Base-by-base conservation (phyloP, 1,140 invertebrate genomes). In the Ptiloglossa arizonensis region DNA sequence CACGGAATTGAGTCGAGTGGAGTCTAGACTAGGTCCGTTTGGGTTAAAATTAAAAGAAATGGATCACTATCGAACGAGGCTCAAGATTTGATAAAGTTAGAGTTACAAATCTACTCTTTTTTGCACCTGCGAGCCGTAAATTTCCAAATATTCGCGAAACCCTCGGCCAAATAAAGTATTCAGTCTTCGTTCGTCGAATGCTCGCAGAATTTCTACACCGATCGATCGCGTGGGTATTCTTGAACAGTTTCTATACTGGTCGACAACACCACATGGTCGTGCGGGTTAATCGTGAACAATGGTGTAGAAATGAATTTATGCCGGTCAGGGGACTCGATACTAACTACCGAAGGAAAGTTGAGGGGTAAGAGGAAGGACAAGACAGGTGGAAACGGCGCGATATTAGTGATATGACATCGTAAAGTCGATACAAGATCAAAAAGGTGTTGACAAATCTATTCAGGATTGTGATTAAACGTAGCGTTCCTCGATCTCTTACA, bases 271-370 rank as follows among this genome's bases (percentile, higher is more conserved):
- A 38, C 48, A 54, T 38, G 66, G 35, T 68, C 24, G 44, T 54
- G 27, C 44, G 41, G 54, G 17, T 32, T 71, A 32, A 70, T 71
- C 68, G 54, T 68, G 66, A 68, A 32, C 48, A 68, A 59, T 46
- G 24, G 27, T n/a, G 24, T 70, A 60, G 68, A 71, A 48, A 70
- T 17, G 27, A 71, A 48, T 71, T 17, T 17, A 35, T 19, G 48
- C 38, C 46, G 66, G 48, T 52, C 29, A 38, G 66, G 48, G 54
- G 66, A 54, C 48, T 54, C 50, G 66, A 35, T 68, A 54, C n/a
- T 32, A 56, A n/a, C 54, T 41, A 71, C 19, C 24, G 54, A 32
- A 60, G 19, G 54, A 44, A 59, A 19, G 57, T 48, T 35, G 9
- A 8, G 69, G n/a, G 56, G 27, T 48, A 35, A 29, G 69, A 71